Evolutionary conservation across 1,140 invertebrate genomes (phyloP).

Genomic region (Galleria mellonella): DNA sequence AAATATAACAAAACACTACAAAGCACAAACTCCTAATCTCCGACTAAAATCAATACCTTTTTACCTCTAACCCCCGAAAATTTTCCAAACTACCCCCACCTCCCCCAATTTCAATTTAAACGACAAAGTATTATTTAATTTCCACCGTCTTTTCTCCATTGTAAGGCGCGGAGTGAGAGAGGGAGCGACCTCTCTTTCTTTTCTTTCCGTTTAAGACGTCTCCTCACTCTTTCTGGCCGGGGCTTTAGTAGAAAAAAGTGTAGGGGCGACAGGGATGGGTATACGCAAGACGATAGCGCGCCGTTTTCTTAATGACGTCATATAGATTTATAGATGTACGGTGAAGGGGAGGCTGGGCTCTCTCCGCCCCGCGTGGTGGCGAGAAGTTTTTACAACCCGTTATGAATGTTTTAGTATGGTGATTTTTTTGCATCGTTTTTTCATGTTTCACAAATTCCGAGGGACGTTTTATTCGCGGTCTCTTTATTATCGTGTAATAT

Average conservation of each 20-base stretch:
- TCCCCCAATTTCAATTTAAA: constrained; percentile 61
- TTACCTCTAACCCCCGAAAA: constrained; percentile 59
- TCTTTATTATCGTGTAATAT: background rate
- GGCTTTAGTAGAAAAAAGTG: constrained; percentile 25
- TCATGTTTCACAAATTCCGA: constrained; percentile 1
- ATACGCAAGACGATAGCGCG: constrained; percentile 51
- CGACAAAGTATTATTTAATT: constrained; percentile 74
- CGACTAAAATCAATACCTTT: constrained; percentile 68
- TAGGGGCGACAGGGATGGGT: constrained; percentile 35
- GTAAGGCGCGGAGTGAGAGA: constrained; percentile 52
- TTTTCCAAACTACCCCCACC: constrained; percentile 51
- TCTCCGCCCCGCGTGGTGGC: constrained; percentile 33
- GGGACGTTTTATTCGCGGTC: background rate
- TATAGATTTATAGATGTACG: constrained; percentile 67
- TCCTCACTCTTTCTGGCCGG: constrained; percentile 25
- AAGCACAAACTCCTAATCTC: constrained; percentile 36
- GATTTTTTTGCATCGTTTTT: constrained; percentile 15
- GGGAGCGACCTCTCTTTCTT: constrained; percentile 22
- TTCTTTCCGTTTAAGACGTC: constrained; percentile 50
- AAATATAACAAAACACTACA: constrained; percentile 34
- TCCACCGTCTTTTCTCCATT: constrained; percentile 68
- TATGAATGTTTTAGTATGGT: constrained; percentile 51
- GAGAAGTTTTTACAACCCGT: constrained; percentile 50
- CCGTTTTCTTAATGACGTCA: constrained; percentile 68
- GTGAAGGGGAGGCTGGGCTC: constrained; percentile 18